These are phyloP conservation scores for Frieseomelitta varia DNA, from an alignment of 1,140 invertebrate species.

Conservation along the genomic window DNA sequence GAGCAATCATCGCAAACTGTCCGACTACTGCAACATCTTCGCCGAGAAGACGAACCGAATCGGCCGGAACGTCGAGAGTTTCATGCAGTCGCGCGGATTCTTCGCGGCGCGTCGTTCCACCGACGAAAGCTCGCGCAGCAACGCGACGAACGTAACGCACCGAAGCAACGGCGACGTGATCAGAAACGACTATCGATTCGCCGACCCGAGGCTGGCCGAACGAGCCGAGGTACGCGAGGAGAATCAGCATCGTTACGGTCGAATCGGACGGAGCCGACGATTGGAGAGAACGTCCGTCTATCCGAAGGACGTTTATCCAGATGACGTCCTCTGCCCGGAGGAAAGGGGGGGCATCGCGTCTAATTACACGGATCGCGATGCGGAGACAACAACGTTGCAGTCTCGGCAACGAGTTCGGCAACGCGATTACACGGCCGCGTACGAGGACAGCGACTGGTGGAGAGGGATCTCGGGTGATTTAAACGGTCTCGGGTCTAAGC, in stretches of 20 bases:
- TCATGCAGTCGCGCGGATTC: constrained; percentile 66
- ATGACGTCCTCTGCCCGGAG: not conserved
- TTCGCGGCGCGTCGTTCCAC: constrained; percentile 38
- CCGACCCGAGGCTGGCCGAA: not conserved
- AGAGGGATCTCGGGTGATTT: not conserved
- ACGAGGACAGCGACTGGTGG: constrained; percentile 21
- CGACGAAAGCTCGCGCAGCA: constrained; percentile 17
- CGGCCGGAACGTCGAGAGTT: constrained; percentile 68
- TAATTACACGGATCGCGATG: constrained; percentile 30
- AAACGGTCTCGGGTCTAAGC: constrained; percentile 33
- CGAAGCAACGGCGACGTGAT: constrained; percentile 45
- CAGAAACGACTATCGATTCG: constrained; percentile 4
- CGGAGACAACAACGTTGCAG: not conserved
- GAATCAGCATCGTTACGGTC: not conserved
- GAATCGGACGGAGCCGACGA: not conserved
- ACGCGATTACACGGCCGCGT: constrained; percentile 32
- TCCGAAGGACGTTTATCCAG: not conserved
- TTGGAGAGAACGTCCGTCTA: constrained; percentile 7
- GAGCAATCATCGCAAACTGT: constrained; percentile 60
- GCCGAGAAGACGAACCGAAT: constrained; percentile 76
- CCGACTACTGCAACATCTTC: constrained; percentile 75
- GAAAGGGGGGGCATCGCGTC: not conserved
- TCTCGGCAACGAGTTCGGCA: not conserved
- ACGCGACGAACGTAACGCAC: not conserved
- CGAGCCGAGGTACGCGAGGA: not conserved